Conservation (phyloP, 1,140 invertebrate genomes). For the Monomorium pharaonis region DNA sequence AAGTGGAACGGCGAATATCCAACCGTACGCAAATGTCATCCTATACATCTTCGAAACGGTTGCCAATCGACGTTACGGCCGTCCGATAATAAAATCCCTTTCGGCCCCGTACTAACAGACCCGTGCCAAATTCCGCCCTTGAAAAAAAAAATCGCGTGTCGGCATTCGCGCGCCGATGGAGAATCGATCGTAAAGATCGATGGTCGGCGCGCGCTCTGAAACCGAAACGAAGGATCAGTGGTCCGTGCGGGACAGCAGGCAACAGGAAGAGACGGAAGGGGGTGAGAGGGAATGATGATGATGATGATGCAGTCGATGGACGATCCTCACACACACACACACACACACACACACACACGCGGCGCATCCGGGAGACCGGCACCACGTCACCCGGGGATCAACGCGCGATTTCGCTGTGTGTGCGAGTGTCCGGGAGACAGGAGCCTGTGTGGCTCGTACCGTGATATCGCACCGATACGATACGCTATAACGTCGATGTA, state of each 20-base stretch:
- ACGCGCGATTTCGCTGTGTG: slow-evolving; percentile 2
- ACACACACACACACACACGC: too few relatives aligned
- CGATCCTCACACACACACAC: slow-evolving; percentile 72
- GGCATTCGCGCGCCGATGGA: neutral
- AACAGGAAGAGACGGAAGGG: neutral
- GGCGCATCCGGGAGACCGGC: slow-evolving; percentile 68
- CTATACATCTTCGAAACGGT: slow-evolving; percentile 17
- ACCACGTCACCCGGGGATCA: too few relatives aligned
- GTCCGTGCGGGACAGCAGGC: slow-evolving; percentile 51
- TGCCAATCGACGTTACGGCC: slow-evolving; percentile 20
- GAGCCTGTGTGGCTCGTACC: slow-evolving; percentile 36
- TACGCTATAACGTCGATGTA: slow-evolving; percentile 38
- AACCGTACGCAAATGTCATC: neutral
- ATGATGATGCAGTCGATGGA: slow-evolving; percentile 56
- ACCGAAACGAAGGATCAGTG: slow-evolving; percentile 67
- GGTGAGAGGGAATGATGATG: slow-evolving; percentile 47
- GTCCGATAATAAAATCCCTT: slow-evolving; percentile 22
- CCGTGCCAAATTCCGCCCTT: neutral
- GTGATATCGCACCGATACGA: slow-evolving; percentile 55
- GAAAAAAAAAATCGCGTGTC: slow-evolving; percentile 2
- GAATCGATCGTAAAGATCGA: slow-evolving; percentile 47
- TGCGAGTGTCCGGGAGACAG: slow-evolving; percentile 19
- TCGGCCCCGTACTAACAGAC: neutral
- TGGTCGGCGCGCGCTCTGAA: neutral
- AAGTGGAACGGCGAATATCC: neutral